Evolutionary conservation across 2,888 invertebrate genomes (phyloP).

Genomic region (Drosophila bunnanda): DNA sequence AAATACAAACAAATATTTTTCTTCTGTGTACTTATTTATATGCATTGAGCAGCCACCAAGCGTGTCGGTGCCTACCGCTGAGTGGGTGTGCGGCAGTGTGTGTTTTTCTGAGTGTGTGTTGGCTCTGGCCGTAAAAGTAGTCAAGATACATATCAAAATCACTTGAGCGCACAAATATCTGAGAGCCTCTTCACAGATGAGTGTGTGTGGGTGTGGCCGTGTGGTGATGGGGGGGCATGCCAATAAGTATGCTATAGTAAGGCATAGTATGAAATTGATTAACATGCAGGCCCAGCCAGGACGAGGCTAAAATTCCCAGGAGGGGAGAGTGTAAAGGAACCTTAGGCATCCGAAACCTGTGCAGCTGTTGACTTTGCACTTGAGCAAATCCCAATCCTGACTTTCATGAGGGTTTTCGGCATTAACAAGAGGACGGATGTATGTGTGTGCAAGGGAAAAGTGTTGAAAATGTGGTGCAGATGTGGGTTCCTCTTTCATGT

Average conservation of each 20-base stretch:
- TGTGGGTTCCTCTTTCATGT: conserved; percentile 10
- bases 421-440: neutral
- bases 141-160: conserved; percentile 48
- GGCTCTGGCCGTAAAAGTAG: conserved; percentile 35
- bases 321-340: neutral
- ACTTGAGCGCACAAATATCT: conserved; percentile 58
- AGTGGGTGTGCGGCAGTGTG: neutral
- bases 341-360: conserved; percentile 29
- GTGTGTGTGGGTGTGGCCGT: conserved; percentile 19
- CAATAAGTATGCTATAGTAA: conserved; percentile 64
- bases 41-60: conserved; percentile 48
- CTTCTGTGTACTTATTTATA: neutral
- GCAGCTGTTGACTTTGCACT: conserved; percentile 62
- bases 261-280: conserved; percentile 63
- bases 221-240: conserved; percentile 27
- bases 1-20: neutral
- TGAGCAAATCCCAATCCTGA: conserved; percentile 50
- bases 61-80: conserved; percentile 23
- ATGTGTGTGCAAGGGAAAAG: neutral
- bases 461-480: neutral
- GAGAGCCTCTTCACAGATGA: conserved; percentile 23
- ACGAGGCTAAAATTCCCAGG: conserved; percentile 2
- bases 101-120: conserved; percentile 14
- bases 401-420: conserved; percentile 35
- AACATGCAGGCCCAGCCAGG: conserved; percentile 45